Conservation (phyloP, 37 sponge, comb jelly and placozoan species). For the Amphimedon queenslandica region DNA sequence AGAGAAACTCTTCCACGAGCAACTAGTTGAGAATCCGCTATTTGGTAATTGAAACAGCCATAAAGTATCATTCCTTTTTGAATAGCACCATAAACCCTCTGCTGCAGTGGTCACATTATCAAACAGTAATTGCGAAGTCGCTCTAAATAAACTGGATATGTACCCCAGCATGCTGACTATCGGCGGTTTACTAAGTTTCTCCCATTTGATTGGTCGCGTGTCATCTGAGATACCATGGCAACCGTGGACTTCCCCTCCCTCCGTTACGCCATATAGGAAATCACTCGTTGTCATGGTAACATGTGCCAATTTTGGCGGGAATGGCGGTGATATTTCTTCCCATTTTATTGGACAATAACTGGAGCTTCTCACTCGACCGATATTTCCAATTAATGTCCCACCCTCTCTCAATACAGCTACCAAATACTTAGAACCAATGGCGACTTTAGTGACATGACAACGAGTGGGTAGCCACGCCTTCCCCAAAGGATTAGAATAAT, state of each 20-base stretch:
- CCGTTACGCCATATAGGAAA: constrained; percentile 5
- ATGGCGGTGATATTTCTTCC: not conserved
- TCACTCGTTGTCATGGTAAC: constrained; percentile 6
- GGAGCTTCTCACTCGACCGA: not conserved
- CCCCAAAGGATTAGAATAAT: constrained; percentile 25
- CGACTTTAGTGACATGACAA: constrained; percentile 17
- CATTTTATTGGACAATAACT: not conserved
- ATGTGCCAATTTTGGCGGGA: not conserved
- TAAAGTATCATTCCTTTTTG: not conserved
- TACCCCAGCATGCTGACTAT: not conserved
- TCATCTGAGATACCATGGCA: not conserved
- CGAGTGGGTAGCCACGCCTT: constrained; percentile 4
- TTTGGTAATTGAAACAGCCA: not conserved
- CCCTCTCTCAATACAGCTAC: constrained; percentile 7
- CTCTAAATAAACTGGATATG: not conserved
- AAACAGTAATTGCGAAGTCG: not conserved
- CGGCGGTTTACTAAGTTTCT: not conserved
- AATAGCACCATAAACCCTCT: not conserved
- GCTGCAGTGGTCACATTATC: not conserved
- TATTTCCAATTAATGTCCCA: not conserved
- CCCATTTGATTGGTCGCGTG: not conserved
- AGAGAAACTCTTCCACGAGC: not conserved
- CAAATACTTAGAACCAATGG: constrained; percentile 23
- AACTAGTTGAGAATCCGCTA: not conserved
- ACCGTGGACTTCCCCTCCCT: constrained; percentile 6